These are phyloP conservation scores for Wiebesia pumilae DNA, from an alignment of 1,140 invertebrate species.

Conservation along the genomic window DNA sequence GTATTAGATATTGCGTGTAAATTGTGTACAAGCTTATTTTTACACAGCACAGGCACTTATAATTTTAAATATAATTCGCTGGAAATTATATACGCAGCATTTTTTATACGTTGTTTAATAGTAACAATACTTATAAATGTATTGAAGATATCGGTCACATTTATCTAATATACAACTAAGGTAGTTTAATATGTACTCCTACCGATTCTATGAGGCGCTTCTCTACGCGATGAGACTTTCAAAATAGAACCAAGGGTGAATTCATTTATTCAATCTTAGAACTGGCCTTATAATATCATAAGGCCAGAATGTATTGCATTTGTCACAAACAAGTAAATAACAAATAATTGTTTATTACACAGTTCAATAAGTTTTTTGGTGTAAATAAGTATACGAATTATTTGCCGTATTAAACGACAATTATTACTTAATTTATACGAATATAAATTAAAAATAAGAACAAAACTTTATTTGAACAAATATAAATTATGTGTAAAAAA, in stretches of 20 bases:
- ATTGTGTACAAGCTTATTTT: background rate
- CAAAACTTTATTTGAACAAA: too few species aligned
- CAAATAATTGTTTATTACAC: background rate
- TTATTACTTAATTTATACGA: too few species aligned
- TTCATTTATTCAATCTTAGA: conserved; percentile 17
- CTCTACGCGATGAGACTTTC: background rate
- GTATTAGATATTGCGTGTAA: background rate
- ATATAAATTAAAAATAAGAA: too few species aligned
- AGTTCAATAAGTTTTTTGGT: background rate
- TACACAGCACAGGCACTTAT: background rate
- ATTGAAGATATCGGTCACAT: background rate
- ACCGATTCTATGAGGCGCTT: background rate
- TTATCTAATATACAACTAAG: background rate
- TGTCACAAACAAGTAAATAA: background rate
- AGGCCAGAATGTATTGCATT: background rate
- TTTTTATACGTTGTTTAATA: background rate
- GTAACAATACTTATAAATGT: background rate
- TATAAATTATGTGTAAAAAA: too few species aligned
- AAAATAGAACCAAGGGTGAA: background rate
- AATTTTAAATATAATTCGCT: too few species aligned
- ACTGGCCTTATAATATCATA: conserved; percentile 2
- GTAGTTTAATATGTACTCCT: background rate
- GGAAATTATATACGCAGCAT: background rate
- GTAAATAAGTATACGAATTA: background rate
- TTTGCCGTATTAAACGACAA: background rate